Conservation (phyloP, 2,113 vertebrate genomes). For the Ptychochromis oligacanthus region DNA sequence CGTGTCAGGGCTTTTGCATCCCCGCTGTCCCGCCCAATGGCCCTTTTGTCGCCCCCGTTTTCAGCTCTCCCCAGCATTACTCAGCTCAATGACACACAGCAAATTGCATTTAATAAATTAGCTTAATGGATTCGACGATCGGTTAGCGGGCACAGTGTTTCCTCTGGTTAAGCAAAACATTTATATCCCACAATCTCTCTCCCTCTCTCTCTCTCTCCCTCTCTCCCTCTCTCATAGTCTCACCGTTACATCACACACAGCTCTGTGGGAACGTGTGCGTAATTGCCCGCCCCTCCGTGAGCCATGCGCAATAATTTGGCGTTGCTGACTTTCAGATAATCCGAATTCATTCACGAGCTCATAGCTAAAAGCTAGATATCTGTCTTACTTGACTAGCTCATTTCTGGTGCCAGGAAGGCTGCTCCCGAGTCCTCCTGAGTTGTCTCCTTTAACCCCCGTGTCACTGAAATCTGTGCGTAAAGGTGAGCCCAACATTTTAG, state of each 20-base stretch:
- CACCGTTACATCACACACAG: not conserved
- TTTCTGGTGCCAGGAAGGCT: not conserved
- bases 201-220: conserved; percentile 27
- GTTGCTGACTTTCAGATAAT: not conserved
- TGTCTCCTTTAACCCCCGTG: not conserved
- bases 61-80: conserved; percentile 84
- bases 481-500: conserved; percentile 12
- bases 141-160: conserved; percentile 89
- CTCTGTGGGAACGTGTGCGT: not conserved
- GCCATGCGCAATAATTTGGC: not conserved
- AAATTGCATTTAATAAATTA: conserved; percentile 97
- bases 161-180: conserved; percentile 93
- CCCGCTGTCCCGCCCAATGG: conserved; percentile 73
- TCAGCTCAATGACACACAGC: conserved; percentile 91
- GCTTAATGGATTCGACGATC: conserved; percentile 93
- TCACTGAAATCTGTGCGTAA: conserved; percentile 2
- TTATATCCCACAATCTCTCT: conserved; percentile 83
- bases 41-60: conserved; percentile 75
- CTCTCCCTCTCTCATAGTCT: not conserved
- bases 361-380: not conserved
- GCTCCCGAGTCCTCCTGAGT: too few species aligned
- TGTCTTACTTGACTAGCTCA: not conserved
- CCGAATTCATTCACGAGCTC: not conserved
- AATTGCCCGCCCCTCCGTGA: not conserved
- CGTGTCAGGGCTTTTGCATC: conserved; percentile 73